Percentiles rank a stretch among this genome's conserved stretches.
Conservation (phyloP, 2,888 invertebrate genomes). For the Alcis repandata region DNA sequence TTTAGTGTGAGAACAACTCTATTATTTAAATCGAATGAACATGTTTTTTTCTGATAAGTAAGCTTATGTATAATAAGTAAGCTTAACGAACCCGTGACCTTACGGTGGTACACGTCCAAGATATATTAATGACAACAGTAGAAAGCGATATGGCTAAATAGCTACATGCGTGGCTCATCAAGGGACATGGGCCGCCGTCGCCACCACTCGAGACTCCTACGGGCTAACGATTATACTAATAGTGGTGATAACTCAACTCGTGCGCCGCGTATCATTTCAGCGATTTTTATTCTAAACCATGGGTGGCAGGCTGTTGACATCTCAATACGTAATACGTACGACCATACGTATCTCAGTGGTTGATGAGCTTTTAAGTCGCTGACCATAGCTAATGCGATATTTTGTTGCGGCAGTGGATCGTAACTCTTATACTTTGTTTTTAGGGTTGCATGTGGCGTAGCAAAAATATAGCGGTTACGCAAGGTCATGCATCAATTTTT, state of each 20-base stretch:
- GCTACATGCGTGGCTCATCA: conserved; percentile 63
- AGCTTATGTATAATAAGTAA: conserved; percentile 18
- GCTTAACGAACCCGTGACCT: conserved; percentile 57
- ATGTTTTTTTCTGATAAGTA: not conserved
- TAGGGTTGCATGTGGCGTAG: no score
- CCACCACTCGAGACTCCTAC: conserved; percentile 60
- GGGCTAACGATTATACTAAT: conserved; percentile 76
- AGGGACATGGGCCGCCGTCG: conserved; percentile 57
- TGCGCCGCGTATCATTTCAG: conserved; percentile 77
- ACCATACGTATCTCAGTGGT: conserved; percentile 51
- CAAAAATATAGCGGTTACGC: no score
- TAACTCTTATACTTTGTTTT: no score
- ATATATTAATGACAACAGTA: conserved; percentile 66
- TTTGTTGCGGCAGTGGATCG: no score
- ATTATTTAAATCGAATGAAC: no score
- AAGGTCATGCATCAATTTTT: no score
- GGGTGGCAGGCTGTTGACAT: conserved; percentile 72
- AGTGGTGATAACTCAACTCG: conserved; percentile 72
- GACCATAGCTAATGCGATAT: no score
- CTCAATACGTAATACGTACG: conserved; percentile 56
- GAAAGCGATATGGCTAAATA: conserved; percentile 67
- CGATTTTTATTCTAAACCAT: conserved; percentile 71
- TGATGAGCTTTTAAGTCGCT: conserved; percentile 42
- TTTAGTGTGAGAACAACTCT: not conserved
- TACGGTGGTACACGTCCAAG: conserved; percentile 47